Evolutionary conservation across 2,797 vertebrate species (phyloP).

Genomic region (Echeneis naucrates): DNA sequence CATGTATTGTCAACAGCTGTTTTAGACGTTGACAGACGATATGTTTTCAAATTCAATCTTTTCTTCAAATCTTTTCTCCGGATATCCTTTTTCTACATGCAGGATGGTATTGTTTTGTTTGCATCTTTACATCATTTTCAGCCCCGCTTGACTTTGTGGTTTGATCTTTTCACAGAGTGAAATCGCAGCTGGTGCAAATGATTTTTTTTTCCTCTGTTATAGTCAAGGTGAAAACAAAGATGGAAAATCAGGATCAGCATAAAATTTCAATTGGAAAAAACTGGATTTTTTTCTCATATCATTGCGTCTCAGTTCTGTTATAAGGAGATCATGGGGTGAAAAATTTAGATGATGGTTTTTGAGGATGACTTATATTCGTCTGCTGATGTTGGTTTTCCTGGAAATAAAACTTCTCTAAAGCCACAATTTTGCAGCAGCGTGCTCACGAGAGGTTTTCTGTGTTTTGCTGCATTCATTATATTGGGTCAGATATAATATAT

Average conservation of each 20-base stretch:
- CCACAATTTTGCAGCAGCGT: background rate
- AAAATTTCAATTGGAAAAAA: background rate
- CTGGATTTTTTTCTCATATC: background rate
- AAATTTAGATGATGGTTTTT: background rate
- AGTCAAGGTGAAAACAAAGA: background rate
- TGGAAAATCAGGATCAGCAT: background rate
- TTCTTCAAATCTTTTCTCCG: background rate
- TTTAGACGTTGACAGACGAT: background rate
- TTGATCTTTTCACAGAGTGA: constrained; percentile 19
- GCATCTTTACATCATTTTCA: background rate
- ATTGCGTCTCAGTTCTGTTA: background rate
- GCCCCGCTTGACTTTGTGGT: background rate
- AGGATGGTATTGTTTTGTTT: background rate
- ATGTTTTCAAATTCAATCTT: background rate
- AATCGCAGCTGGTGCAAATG: constrained; percentile 10
- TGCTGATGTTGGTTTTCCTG: background rate
- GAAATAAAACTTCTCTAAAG: background rate
- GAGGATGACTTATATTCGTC: background rate
- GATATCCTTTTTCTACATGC: background rate
- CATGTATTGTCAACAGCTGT: background rate
- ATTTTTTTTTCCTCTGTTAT: background rate
- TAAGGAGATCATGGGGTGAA: background rate
- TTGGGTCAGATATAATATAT: too few relatives aligned
- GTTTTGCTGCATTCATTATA: background rate
- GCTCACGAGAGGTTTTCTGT: background rate